Percentiles rank a stretch among this genome's conserved stretches.
Evolutionary conservation across 2,888 invertebrate genomes (phyloP).

Genomic region (Clitarchus hookeri): DNA sequence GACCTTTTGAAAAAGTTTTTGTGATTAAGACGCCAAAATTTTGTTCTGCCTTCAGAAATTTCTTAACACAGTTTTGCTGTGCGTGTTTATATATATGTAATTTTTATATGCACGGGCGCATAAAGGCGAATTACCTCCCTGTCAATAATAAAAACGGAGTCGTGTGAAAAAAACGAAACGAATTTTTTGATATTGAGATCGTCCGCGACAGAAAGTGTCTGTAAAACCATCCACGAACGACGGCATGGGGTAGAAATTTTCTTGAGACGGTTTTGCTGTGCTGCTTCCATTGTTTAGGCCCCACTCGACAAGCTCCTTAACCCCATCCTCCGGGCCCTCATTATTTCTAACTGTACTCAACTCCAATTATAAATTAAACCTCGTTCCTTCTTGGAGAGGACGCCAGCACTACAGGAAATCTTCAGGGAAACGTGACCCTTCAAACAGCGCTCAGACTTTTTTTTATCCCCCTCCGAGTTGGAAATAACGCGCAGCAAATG

Average conservation of each 20-base stretch:
- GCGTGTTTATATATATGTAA: too few species aligned
- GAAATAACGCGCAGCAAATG: background rate
- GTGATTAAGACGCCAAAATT: too few species aligned
- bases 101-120: too few species aligned
- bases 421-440: background rate
- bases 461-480: background rate
- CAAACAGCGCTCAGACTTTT: background rate
- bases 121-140: too few species aligned
- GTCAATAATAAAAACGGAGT: too few species aligned
- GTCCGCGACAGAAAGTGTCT: too few species aligned
- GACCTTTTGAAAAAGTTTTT: too few species aligned
- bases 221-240: too few species aligned
- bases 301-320: background rate
- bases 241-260: background rate
- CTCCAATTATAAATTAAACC: constrained; percentile 14
- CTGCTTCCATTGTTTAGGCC: background rate
- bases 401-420: background rate
- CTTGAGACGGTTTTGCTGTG: background rate
- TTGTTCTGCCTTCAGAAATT: too few species aligned
- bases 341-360: constrained; percentile 14
- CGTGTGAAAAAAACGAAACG: too few species aligned
- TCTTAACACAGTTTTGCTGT: too few species aligned
- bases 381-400: background rate
- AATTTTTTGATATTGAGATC: too few species aligned
- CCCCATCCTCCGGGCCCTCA: background rate